Evolutionary conservation across 2,888 invertebrate genomes (phyloP).

Genomic region (Caenorhabditis auriculariae): DNA sequence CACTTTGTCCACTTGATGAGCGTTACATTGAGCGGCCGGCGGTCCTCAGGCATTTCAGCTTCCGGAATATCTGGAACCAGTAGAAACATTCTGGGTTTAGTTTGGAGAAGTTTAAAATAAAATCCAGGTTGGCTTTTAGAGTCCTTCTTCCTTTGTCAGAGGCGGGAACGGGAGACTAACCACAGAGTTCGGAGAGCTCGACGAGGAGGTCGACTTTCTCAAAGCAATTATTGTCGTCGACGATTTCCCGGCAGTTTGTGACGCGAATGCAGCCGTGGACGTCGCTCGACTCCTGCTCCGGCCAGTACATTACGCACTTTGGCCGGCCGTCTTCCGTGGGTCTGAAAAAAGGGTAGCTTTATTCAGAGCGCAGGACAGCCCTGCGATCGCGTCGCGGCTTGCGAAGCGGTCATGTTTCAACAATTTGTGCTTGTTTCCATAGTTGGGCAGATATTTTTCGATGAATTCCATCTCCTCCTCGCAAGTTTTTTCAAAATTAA

Average conservation of each 20-base stretch:
- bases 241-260: slow-evolving; percentile 24
- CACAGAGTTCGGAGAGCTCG: slow-evolving; percentile 4
- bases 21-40: slow-evolving; percentile 21
- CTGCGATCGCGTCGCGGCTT: no score
- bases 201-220: slow-evolving; percentile 20
- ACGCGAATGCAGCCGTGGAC: slow-evolving; percentile 19
- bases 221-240: slow-evolving; percentile 27
- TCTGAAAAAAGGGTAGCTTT: slow-evolving; percentile 17
- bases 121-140: no score
- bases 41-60: slow-evolving; percentile 15
- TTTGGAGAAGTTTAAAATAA: no score
- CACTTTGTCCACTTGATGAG: slow-evolving; percentile 40
- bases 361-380: no score
- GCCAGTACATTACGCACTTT: slow-evolving; percentile 46
- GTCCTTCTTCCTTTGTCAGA: no score
- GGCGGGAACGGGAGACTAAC: no score
- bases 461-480: no score
- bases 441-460: no score
- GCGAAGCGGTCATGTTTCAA: no score
- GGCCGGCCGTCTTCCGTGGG: slow-evolving; percentile 40
- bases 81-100: no score
- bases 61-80: slow-evolving; percentile 7
- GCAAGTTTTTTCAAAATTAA: no score
- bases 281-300: slow-evolving; percentile 24
- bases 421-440: no score